phyloP scores from a whole-genome alignment of 2,113 vertebrate genomes.

The Actinemys pallida region DNA sequence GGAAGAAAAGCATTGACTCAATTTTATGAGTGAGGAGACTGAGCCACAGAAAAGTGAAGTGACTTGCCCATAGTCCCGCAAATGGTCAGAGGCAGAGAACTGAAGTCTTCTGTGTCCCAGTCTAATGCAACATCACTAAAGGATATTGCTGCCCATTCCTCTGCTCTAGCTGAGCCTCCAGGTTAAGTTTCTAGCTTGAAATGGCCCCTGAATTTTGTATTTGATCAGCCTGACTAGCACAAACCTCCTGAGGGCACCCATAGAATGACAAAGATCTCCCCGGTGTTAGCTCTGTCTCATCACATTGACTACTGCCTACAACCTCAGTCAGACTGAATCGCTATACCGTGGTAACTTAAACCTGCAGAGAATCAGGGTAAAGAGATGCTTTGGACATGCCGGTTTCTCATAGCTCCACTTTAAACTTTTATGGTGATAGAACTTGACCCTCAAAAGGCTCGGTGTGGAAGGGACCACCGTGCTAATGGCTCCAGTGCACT shows the following conservation, averaged over 20 bases:
- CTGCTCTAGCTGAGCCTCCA: background rate
- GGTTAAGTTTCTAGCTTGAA: background rate
- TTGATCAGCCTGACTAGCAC: background rate
- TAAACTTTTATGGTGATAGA: background rate
- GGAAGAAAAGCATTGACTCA: background rate
- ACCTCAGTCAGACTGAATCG: background rate
- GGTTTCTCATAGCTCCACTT: rapidly evolving
- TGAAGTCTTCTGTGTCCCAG: background rate
- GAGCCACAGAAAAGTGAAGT: background rate
- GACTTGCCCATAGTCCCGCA: background rate
- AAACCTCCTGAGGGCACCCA: background rate
- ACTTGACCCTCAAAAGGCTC: background rate
- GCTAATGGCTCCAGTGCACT: rapidly evolving
- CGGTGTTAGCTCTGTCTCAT: background rate
- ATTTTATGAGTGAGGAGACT: background rate
- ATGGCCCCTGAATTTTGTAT: background rate
- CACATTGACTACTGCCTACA: background rate
- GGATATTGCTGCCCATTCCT: background rate
- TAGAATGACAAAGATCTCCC: background rate
- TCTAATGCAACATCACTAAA: background rate
- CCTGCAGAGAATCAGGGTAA: rapidly evolving
- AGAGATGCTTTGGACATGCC: background rate
- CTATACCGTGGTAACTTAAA: rapidly evolving
- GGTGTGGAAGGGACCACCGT: background rate
- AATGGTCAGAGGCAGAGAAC: background rate